Base-by-base conservation (phyloP, 2,888 invertebrate genomes). In the Auanema sp. region DNA sequence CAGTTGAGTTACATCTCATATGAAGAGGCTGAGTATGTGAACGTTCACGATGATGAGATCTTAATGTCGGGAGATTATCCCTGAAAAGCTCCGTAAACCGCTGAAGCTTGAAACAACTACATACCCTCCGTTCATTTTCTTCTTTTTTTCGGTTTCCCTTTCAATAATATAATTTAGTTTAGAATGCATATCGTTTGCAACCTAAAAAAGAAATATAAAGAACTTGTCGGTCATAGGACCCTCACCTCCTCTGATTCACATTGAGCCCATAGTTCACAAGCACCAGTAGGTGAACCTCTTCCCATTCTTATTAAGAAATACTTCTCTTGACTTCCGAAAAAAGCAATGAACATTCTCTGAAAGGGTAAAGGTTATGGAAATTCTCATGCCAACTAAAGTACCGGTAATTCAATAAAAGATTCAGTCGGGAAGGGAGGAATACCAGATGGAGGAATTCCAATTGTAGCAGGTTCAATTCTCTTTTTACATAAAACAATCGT, bases 271-370 rank as follows among this genome's bases (percentile, higher is more conserved):
- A 80, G 42, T 49, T 79, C 78, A 58, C 71, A 72, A 11, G 68
- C 65, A 12, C 76, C 76, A 58, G 70, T 69, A 0, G 71, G 65
- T 11, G 72, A 64, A 10, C 72, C 69, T 21, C 75, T 59, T 2
- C 80, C 80, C 52, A 80, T 68, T 40, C 71, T 57, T 24, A 80
- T 66, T 52, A 76, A 63, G 65, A 80, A 80, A 51, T 68, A 80
- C 24, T 67, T 69, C 41, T 78, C 79, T 8, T 66, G 70, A 51
- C 23, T 63, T 1, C 79, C 79, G 57, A 68, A 80, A 24, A 47
- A 65, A 1, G 79, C 71, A 23, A 80, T 61, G 47, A 67, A 69
- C 51, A 55, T 63, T 8, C 79, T 65, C 72, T 77, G 68, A 43
- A 74, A 62, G 40, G 11, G 5, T 2, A 57, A n/a, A 16, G n/a